Percentiles rank a stretch among this genome's conserved stretches.
Conservation (phyloP, 2,797 vertebrate genomes). For the Cirrhinus molitorella region DNA sequence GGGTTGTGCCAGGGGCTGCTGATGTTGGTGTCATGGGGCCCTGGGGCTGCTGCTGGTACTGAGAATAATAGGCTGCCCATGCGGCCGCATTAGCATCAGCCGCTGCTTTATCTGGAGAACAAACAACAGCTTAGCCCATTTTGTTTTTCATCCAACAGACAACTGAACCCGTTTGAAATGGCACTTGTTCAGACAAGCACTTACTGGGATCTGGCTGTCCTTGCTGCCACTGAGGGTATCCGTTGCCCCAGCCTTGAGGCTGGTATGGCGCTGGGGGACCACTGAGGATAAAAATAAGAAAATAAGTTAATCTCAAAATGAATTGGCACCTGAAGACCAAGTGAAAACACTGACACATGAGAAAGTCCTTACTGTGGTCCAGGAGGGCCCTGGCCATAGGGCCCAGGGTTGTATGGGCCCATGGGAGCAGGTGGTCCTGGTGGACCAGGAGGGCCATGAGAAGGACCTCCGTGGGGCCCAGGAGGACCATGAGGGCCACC, state of each 20-base stretch:
- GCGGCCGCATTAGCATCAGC: conserved; percentile 98
- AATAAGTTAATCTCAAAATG: background rate
- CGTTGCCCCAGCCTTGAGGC: conserved; percentile 98
- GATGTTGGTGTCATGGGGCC: conserved; percentile 92
- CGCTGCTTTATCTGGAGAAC: conserved; percentile 90
- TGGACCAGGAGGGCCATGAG: conserved; percentile 94
- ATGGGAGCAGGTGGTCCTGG: conserved; percentile 95
- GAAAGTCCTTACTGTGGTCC: conserved; percentile 91
- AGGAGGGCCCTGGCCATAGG: conserved; percentile 96
- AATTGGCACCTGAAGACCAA: background rate
- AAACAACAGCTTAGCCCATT: conserved; percentile 41
- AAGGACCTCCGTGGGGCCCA: conserved; percentile 95
- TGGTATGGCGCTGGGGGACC: conserved; percentile 96
- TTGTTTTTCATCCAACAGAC: background rate
- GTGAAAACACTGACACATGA: background rate
- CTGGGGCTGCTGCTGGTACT: conserved; percentile 98
- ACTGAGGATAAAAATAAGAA: conserved; percentile 70
- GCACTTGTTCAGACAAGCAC: conserved; percentile 51
- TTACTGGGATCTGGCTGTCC: conserved; percentile 97
- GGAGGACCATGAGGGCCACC: conserved; percentile 94
- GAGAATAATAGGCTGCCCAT: conserved; percentile 99
- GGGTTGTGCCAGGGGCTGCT: conserved; percentile 89
- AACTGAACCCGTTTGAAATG: background rate
- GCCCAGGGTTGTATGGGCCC: conserved; percentile 97
- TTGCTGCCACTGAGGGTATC: conserved; percentile 98